phyloP scores from a whole-genome alignment of 2,888 invertebrate genomes.

The Thalpophila matura region DNA sequence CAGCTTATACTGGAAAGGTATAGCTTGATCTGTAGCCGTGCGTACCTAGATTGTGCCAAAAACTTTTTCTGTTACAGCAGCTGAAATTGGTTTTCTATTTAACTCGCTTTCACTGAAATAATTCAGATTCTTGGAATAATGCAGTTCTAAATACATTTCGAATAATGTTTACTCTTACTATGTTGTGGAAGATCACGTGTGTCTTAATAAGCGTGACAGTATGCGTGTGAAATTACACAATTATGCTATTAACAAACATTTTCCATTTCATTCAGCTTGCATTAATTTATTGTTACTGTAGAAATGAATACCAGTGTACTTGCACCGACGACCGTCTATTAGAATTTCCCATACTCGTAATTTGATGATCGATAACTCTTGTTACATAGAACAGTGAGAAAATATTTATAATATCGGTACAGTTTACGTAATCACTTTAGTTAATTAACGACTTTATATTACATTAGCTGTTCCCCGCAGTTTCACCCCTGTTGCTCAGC shows the following conservation, averaged over 20 bases:
- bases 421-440: too few species aligned
- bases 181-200: constrained; percentile 12
- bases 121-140: too few species aligned
- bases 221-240: constrained; percentile 39
- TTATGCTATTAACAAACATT: constrained; percentile 36
- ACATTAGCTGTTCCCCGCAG: too few species aligned
- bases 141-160: background rate
- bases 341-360: constrained; percentile 21
- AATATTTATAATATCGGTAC: background rate
- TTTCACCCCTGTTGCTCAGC: too few species aligned
- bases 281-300: constrained; percentile 11
- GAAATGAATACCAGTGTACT: background rate
- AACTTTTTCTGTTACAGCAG: too few species aligned
- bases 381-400: constrained; percentile 18
- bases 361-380: constrained; percentile 14
- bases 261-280: constrained; percentile 42
- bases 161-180: constrained; percentile 10
- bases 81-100: too few species aligned
- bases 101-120: too few species aligned
- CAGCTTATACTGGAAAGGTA: too few species aligned
- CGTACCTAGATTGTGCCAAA: too few species aligned
- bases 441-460: too few species aligned
- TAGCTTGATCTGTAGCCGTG: too few species aligned
- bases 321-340: background rate
- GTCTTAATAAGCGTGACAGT: constrained; percentile 25